Evolutionary conservation across 2,888 invertebrate species (phyloP), one percentile per base, ranked within the genome.

Genomic region (Griposia aprilina): DNA sequence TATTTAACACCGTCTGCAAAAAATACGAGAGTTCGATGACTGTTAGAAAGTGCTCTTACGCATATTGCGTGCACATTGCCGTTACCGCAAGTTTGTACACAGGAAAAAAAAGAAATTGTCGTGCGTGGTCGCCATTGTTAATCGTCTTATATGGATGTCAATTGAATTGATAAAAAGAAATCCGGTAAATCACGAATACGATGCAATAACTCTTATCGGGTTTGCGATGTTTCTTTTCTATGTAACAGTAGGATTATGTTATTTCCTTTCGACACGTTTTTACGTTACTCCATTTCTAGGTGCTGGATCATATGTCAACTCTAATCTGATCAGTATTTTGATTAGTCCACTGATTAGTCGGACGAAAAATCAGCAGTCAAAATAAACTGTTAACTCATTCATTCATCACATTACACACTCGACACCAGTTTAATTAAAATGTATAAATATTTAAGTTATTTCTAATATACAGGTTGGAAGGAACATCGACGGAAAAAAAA

Each of bases 41-140:
- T 78, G 60, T 65, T 81, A 85, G 88, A 88, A 88, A 88, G 88
- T 83, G 41, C 30, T 76, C 60, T 67, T 73, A 84, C 76, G 63
- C 81, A 82, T 74, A 82, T 81, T 84, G 78, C 86, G 80, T 84
- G 72, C 63, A 55, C 76, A 74, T 69, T 48, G 41, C 57, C 30
- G 68, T 66, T 67, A 48, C 67, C 57, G 62, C n/a, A 36, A 65
- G 36, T 69, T 69, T 50, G 30, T 50, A 66, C 57, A 63, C 20
- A 73, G 70, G 48, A 78, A 77, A 81, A 81, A 87, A 87, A 86
- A 80, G 70, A 76, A 87, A 87, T 79, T 81, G 70, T 75, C 78
- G 76, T 80, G 74, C 80, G 80, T 88, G 70, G 50, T 26, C 52
- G 59, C 78, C 57, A 78, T 82, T 87, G 81, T 87, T 82, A 76